phyloP scores from a whole-genome alignment of 2,113 vertebrate species.

The Lucifuga dentata region DNA sequence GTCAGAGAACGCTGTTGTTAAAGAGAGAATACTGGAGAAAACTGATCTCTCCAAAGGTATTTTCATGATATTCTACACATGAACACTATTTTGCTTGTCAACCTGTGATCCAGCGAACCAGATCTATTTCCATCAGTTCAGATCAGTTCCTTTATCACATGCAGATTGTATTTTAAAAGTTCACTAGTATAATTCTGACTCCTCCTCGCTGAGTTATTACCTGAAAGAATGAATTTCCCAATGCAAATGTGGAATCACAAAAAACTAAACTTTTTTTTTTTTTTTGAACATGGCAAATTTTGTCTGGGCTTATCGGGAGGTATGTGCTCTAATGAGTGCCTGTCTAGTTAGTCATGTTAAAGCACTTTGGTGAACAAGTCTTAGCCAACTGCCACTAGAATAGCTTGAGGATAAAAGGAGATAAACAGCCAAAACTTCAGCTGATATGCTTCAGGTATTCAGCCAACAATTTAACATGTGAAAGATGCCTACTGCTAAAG shows the following conservation, averaged over 20 bases:
- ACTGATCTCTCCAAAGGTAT: constrained; percentile 89
- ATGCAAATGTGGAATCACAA: too few relatives aligned
- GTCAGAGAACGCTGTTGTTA: constrained; percentile 71
- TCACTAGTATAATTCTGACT: background rate
- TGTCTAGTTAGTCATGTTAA: background rate
- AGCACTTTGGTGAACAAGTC: constrained; percentile 23
- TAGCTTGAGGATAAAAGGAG: constrained; percentile 9
- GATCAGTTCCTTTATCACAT: too few relatives aligned
- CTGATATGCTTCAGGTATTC: constrained; percentile 45
- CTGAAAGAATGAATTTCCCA: too few relatives aligned
- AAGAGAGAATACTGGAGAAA: constrained; percentile 87
- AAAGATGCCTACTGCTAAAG: constrained; percentile 45
- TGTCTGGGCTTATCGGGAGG: too few relatives aligned
- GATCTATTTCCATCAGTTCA: too few relatives aligned
- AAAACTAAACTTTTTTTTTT: too few relatives aligned
- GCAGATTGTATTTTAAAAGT: background rate
- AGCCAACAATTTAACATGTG: constrained; percentile 51
- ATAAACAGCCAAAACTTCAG: constrained; percentile 40
- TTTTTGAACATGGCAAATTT: too few relatives aligned
- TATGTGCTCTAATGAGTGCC: too few relatives aligned
- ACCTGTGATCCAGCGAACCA: background rate
- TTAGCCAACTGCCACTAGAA: background rate
- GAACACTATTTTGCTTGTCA: background rate
- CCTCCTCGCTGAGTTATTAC: background rate
- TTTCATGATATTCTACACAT: background rate